phyloP scores from a whole-genome alignment of 1,140 invertebrate species.

The Drosophila arawakana region DNA sequence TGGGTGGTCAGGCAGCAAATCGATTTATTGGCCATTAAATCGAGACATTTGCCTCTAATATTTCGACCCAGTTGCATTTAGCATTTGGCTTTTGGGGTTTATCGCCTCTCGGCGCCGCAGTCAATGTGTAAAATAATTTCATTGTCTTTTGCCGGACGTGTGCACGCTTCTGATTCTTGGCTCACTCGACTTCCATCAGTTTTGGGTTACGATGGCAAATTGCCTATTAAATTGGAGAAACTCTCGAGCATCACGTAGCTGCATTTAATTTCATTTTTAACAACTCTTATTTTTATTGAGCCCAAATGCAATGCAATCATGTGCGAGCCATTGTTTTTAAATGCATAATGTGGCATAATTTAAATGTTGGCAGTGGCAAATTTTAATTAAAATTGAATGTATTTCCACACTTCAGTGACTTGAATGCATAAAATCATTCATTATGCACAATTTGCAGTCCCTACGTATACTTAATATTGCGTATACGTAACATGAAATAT shows the following conservation, averaged over 20 bases:
- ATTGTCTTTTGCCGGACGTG: constrained; percentile 40
- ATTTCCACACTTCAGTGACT: constrained; percentile 8
- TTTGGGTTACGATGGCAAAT: constrained; percentile 67
- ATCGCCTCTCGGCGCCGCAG: constrained; percentile 21
- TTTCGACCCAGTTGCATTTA: constrained; percentile 72
- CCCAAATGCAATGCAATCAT: constrained; percentile 60
- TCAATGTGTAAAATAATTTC: constrained; percentile 47
- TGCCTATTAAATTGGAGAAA: constrained; percentile 62
- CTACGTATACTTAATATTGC: constrained; percentile 21
- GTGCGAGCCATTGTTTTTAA: constrained; percentile 50
- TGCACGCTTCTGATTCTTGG: constrained; percentile 50
- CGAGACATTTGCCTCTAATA: constrained; percentile 68
- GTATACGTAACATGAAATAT: constrained; percentile 18
- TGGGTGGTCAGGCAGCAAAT: constrained; percentile 49
- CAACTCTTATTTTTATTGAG: constrained; percentile 36
- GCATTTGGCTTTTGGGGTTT: constrained; percentile 40
- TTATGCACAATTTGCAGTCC: constrained; percentile 1
- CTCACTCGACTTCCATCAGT: constrained; percentile 31
- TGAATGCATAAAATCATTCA: constrained; percentile 13
- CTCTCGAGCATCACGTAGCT: constrained; percentile 53
- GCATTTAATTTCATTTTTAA: constrained; percentile 62
- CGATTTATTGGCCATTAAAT: constrained; percentile 79
- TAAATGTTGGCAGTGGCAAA: constrained; percentile 3
- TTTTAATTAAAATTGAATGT: constrained; percentile 22
- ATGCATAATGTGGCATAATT: constrained; percentile 44